Evolutionary conservation across 2,888 invertebrate genomes (phyloP).

Genomic region (Ornithoptera priamus): DNA sequence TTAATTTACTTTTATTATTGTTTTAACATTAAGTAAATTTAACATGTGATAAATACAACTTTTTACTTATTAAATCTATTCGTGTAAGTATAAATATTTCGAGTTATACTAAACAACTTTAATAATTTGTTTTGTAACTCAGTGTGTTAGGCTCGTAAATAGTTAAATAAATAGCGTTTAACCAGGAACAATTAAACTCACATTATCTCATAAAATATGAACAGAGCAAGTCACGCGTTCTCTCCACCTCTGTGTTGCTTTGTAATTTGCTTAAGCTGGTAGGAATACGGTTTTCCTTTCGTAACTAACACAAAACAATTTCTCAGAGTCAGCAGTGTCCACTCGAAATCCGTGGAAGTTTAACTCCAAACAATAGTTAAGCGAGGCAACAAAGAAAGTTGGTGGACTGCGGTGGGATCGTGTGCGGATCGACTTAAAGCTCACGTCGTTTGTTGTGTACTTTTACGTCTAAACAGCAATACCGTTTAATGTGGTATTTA

Average conservation of each 20-base stretch:
- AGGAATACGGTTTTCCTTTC: slow-evolving; percentile 74
- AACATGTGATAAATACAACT: background rate
- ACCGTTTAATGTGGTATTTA: slow-evolving; percentile 34
- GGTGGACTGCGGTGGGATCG: slow-evolving; percentile 52
- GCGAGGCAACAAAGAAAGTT: slow-evolving; percentile 71
- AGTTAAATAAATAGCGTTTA: slow-evolving; percentile 30
- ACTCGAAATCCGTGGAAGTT: slow-evolving; percentile 70
- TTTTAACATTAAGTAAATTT: no score
- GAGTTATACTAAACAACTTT: background rate
- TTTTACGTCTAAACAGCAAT: slow-evolving; percentile 48
- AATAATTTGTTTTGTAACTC: background rate
- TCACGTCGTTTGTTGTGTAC: slow-evolving; percentile 43
- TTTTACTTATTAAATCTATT: background rate
- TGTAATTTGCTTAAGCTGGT: slow-evolving; percentile 73
- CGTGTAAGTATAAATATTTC: background rate
- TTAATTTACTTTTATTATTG: no score
- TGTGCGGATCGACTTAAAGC: slow-evolving; percentile 48
- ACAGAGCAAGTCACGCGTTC: slow-evolving; percentile 43
- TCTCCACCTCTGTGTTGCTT: slow-evolving; percentile 37
- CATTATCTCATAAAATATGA: slow-evolving; percentile 65
- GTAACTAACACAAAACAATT: slow-evolving; percentile 75
- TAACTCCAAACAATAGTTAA: slow-evolving; percentile 72
- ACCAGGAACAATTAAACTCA: slow-evolving; percentile 56
- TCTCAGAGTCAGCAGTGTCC: slow-evolving; percentile 67
- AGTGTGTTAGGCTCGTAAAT: slow-evolving; percentile 29